These are phyloP conservation scores for Athene noctua DNA, from an alignment of 2,113 vertebrate genomes.

Conservation along the genomic window DNA sequence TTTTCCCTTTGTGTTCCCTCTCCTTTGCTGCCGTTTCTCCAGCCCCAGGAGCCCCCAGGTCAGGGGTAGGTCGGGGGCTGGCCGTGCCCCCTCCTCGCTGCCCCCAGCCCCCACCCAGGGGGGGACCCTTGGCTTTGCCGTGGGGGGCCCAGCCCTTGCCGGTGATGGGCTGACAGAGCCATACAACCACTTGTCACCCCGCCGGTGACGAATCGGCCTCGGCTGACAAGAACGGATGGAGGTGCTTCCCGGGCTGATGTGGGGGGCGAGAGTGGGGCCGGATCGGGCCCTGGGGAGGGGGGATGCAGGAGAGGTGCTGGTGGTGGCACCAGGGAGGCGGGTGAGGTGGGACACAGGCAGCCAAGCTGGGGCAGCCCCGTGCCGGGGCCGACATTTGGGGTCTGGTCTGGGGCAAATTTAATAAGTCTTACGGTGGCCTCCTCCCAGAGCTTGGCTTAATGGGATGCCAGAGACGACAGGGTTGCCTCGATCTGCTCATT, in stretches of 20 bases:
- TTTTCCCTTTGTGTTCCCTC: background rate
- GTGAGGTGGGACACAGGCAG: background rate
- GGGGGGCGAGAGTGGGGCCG: background rate
- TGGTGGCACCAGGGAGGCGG: background rate
- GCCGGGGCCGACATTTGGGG: background rate
- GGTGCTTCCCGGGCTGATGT: background rate
- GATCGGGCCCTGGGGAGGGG: background rate
- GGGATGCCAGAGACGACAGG: conserved; percentile 36
- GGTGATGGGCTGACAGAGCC: conserved; percentile 24
- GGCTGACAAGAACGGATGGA: conserved; percentile 47
- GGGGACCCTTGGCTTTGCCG: conserved; percentile 19
- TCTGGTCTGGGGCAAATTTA: background rate
- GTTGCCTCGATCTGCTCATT: conserved; percentile 31
- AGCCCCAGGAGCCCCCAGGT: background rate
- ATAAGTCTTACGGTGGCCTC: background rate
- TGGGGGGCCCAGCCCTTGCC: background rate
- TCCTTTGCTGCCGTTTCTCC: background rate
- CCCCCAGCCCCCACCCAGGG: background rate
- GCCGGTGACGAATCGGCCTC: conserved; percentile 15
- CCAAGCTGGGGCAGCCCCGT: background rate
- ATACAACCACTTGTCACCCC: conserved; percentile 44
- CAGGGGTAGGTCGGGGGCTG: conserved; percentile 45
- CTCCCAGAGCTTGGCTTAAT: conserved; percentile 29
- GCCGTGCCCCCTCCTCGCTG: background rate
- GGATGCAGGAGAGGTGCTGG: background rate